Evolutionary conservation across 2,888 invertebrate species (phyloP).

Genomic region (Acrobasis repandana): DNA sequence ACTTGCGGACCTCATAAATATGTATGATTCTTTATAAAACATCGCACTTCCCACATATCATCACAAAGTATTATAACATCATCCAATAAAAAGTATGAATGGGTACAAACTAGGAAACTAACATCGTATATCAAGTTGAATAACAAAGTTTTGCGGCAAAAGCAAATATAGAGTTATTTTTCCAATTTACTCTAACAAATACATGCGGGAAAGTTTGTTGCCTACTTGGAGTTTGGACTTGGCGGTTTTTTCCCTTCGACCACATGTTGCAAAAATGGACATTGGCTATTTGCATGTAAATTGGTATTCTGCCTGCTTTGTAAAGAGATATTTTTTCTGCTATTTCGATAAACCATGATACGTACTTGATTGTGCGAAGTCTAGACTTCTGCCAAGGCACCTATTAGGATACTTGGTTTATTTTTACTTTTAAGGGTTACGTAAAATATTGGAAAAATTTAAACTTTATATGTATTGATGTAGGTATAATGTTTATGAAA

Average conservation of each 20-base stretch:
- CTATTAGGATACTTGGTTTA: too few species aligned
- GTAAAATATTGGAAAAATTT: too few species aligned
- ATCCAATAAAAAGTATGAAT: constrained; percentile 34
- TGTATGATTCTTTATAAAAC: neutral
- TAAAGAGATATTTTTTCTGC: constrained; percentile 45
- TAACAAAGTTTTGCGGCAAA: constrained; percentile 31
- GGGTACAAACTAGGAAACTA: constrained; percentile 36
- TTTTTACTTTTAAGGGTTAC: too few species aligned
- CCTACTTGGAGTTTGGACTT: constrained; percentile 34
- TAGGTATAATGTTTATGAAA: too few species aligned
- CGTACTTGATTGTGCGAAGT: neutral
- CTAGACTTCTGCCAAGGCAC: too few species aligned
- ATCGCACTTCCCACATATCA: constrained; percentile 21
- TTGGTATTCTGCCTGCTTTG: constrained; percentile 41
- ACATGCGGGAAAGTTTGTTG: constrained; percentile 56
- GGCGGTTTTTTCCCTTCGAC: constrained; percentile 39
- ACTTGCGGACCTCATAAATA: neutral
- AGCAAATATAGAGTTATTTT: constrained; percentile 52
- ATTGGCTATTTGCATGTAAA: constrained; percentile 66
- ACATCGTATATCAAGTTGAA: constrained; percentile 49
- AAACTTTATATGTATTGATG: too few species aligned
- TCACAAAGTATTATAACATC: constrained; percentile 21
- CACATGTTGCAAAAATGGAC: constrained; percentile 51
- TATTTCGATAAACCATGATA: constrained; percentile 27
- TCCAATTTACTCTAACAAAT: constrained; percentile 56